These are phyloP conservation scores for Nemopilema nomurai DNA, from an alignment of 30 jellyfish, hydroid and myxozoan genomes.

Conservation along the genomic window DNA sequence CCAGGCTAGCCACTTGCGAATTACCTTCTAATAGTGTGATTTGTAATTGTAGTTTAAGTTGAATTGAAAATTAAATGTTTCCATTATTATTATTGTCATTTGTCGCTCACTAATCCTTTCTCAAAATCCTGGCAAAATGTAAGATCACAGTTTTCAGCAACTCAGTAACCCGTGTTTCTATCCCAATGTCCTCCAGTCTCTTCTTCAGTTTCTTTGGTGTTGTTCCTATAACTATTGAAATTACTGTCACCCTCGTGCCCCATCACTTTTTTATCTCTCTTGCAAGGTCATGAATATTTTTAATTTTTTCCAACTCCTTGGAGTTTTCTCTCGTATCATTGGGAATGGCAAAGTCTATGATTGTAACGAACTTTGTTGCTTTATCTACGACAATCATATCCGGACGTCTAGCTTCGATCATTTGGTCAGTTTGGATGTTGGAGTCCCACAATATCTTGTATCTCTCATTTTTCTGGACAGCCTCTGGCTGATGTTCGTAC, in stretches of 20 bases:
- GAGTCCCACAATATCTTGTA: constrained; percentile 10
- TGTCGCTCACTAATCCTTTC: neutral
- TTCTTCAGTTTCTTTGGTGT: constrained; percentile 11
- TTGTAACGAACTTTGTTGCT: neutral
- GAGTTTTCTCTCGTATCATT: neutral
- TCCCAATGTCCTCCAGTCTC: too few species aligned
- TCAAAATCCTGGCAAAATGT: constrained; percentile 27
- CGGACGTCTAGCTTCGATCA: constrained; percentile 33
- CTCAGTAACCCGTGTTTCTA: constrained; percentile 10
- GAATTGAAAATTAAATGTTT: neutral
- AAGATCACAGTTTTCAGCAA: constrained; percentile 34
- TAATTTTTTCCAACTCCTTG: neutral
- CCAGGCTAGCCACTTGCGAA: neutral
- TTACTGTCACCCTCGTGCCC: constrained; percentile 30
- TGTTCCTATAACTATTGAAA: constrained; percentile 22
- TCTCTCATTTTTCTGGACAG: constrained; percentile 13
- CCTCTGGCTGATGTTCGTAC: constrained; percentile 23
- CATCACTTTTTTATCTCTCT: constrained; percentile 22
- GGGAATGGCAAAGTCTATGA: constrained; percentile 7
- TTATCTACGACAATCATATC: constrained; percentile 15
- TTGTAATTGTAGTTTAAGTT: neutral
- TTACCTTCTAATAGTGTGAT: neutral
- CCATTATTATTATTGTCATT: neutral
- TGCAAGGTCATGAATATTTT: constrained; percentile 10
- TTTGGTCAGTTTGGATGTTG: neutral